Conservation (phyloP, 2,797 vertebrate species). For the Cottoperca gobio region DNA sequence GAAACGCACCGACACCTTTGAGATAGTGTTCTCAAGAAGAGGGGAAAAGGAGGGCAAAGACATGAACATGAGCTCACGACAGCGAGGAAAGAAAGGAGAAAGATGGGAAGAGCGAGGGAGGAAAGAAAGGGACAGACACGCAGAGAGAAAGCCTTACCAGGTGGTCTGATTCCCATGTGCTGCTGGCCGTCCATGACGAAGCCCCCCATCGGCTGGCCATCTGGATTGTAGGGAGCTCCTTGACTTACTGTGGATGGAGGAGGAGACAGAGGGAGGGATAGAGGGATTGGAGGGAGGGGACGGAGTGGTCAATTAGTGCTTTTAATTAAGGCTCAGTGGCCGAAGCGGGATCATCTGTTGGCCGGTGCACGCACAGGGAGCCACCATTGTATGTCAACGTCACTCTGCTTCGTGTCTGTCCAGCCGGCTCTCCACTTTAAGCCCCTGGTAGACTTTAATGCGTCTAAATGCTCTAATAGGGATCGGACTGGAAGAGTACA, state of each 20-base stretch:
- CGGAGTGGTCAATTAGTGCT: slow-evolving; percentile 86
- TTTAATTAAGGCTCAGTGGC: slow-evolving; percentile 87
- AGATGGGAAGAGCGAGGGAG: slow-evolving; percentile 36
- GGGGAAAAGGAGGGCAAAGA: slow-evolving; percentile 9
- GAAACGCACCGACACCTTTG: not conserved
- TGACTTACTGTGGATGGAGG: slow-evolving; percentile 94
- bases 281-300: slow-evolving; percentile 68
- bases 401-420: slow-evolving; percentile 40
- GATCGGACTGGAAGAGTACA: slow-evolving; percentile 48
- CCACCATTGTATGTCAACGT: slow-evolving; percentile 57
- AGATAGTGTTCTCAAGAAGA: not conserved
- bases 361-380: slow-evolving; percentile 71
- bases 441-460: slow-evolving; percentile 63
- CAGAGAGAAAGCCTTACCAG: slow-evolving; percentile 90
- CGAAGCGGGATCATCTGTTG: slow-evolving; percentile 83
- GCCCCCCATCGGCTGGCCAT: slow-evolving; percentile 99
- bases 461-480: slow-evolving; percentile 59
- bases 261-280: slow-evolving; percentile 69
- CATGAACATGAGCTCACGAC: slow-evolving; percentile 28
- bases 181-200: slow-evolving; percentile 99
- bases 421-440: slow-evolving; percentile 42
- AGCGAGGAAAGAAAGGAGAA: slow-evolving; percentile 21
- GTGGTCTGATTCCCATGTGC: slow-evolving; percentile 99
- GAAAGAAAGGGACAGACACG: slow-evolving; percentile 68
- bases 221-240: slow-evolving; percentile 98